Base-by-base conservation (phyloP, 2,797 vertebrate species). In the Sylvia borin region DNA sequence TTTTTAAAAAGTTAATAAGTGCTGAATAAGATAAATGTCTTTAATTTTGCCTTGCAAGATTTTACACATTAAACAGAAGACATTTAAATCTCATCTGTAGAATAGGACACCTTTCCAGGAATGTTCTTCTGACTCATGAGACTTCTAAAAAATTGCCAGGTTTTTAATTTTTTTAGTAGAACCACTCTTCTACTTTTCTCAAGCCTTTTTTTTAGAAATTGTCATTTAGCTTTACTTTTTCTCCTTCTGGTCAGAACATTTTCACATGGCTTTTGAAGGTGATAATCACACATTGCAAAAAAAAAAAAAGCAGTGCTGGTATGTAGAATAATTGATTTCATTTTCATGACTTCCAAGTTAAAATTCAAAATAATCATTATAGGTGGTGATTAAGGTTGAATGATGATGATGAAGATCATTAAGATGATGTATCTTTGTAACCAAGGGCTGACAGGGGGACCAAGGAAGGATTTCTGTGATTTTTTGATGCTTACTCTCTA, bases 91-190 rank as follows among this genome's bases (percentile, higher is more conserved):
- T 48, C 48, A 64, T 88, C 24, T 45, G 10, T 68, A 48, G 43
- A 85, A 55, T 22, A 76, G 17, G 31, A 83, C 16, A 61, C 12
- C 17, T 88, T 91, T 93, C 62, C 70, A 91, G 26, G 13, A 70
- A 70, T 40, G 55, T 92, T 29, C 8, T 87, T 65, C 43, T 86
- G 45, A 25, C 21, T 75, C 27, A 68, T 88, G 32, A 77, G 19
- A 34, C 20, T 70, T 89, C 47, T 89, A 81, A 71, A 92, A 75
- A 19, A 20, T 51, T 85, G 36, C 7, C 4, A 15, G 62, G 72
- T 50, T 79, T 92, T 83, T 18, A 65, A 85, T 75, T 92, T 92
- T 92, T 80, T 26, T 25, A 38, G 31, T 84, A 72, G 86, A 86
- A 72, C 66, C 43, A 61, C 16, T 73, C 34, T 2, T 32, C 11